These are phyloP conservation scores for Hypena proboscidalis DNA, from an alignment of 2,888 invertebrate genomes.

Conservation along the genomic window DNA sequence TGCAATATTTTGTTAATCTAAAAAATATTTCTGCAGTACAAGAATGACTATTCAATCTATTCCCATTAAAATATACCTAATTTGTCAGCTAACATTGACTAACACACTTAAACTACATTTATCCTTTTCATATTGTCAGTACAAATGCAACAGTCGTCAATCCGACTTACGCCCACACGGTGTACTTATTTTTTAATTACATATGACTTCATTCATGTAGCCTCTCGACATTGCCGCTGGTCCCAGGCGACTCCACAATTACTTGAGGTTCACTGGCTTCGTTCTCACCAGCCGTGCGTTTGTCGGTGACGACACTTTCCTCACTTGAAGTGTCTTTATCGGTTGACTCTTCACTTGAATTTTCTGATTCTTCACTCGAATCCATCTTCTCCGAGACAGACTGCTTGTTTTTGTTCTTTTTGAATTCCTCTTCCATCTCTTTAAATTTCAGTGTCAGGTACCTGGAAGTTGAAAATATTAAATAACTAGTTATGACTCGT, in stretches of 20 bases:
- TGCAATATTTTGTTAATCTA: too few species aligned
- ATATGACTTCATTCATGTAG: conserved; percentile 52
- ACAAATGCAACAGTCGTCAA: conserved; percentile 4
- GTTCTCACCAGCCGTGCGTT: conserved; percentile 31
- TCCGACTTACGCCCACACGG: neutral
- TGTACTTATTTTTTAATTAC: conserved; percentile 4
- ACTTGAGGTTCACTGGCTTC: conserved; percentile 68
- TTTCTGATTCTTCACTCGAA: conserved; percentile 53
- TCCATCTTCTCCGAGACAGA: conserved; percentile 56
- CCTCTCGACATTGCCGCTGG: conserved; percentile 75
- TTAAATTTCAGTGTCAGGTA: conserved; percentile 93
- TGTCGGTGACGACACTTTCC: conserved; percentile 35
- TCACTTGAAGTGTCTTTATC: conserved; percentile 48
- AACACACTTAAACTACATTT: too few species aligned
- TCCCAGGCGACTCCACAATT: conserved; percentile 68
- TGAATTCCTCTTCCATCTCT: conserved; percentile 94
- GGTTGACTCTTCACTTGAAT: conserved; percentile 49
- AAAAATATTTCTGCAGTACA: too few species aligned
- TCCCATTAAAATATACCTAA: too few species aligned
- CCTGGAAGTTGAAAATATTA: conserved; percentile 68
- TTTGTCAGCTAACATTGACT: too few species aligned
- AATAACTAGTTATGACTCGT: neutral
- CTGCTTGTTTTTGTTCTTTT: conserved; percentile 86
- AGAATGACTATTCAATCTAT: too few species aligned
- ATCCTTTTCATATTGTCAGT: neutral